phyloP scores from a whole-genome alignment of 2,888 invertebrate genomes.

The Agriopis marginaria region DNA sequence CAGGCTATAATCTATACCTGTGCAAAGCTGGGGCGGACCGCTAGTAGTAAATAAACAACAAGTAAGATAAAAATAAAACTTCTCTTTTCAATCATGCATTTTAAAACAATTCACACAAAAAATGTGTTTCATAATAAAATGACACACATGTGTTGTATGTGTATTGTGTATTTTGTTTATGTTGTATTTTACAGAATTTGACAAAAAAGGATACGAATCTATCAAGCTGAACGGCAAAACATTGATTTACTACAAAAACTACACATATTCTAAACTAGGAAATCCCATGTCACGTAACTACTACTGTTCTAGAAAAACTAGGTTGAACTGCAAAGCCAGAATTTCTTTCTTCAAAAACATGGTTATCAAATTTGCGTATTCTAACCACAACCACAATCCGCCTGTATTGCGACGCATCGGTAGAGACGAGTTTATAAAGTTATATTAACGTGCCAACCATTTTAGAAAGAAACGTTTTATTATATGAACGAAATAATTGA shows the following conservation, averaged over 20 bases:
- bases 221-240: background rate
- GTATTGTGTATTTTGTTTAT: background rate
- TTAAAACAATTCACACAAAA: no score
- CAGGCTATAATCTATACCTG: no score
- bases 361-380: slow-evolving; percentile 2
- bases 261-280: slow-evolving; percentile 1
- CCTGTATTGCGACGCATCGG: background rate
- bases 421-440: background rate
- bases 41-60: no score
- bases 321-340: slow-evolving; percentile 1
- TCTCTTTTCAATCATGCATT: no score
- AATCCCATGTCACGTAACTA: background rate
- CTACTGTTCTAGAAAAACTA: background rate
- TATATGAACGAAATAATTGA: no score
- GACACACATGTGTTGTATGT: background rate
- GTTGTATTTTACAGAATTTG: background rate
- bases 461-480: no score
- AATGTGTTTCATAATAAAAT: no score
- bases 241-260: background rate
- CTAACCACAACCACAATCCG: slow-evolving; percentile 12
- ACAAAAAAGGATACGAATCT: background rate
- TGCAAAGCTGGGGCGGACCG: no score
- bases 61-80: no score
- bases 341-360: background rate
- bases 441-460: background rate